A percentile compares a stretch with the other conserved stretches of the same genome.
phyloP scores from a whole-genome alignment of 2,888 invertebrate genomes.

The Steinernema scapterisci region DNA sequence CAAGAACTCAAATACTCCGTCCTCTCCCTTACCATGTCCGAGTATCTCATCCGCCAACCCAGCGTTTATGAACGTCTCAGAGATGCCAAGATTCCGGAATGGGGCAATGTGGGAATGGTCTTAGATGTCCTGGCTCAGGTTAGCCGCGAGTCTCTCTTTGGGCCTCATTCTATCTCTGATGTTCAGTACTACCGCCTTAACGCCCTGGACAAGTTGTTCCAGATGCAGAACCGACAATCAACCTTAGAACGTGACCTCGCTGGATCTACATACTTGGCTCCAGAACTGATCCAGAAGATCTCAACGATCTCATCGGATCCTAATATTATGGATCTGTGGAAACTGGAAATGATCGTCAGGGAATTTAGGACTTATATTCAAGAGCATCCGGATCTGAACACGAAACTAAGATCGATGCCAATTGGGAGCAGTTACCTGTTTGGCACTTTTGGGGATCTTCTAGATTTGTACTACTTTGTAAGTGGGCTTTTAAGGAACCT shows the following conservation, averaged over 20 bases:
- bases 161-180: background rate
- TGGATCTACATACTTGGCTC: background rate
- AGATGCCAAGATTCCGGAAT: background rate
- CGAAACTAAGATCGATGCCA: background rate
- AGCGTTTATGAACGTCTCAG: background rate
- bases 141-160: background rate
- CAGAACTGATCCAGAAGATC: slow-evolving; percentile 2
- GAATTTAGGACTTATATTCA: background rate
- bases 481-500: background rate
- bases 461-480: slow-evolving; percentile 22
- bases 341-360: slow-evolving; percentile 19
- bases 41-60: background rate
- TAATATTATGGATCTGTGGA: slow-evolving; percentile 8
- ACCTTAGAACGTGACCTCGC: background rate
- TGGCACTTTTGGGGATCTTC: slow-evolving; percentile 11
- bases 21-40: background rate
- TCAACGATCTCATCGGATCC: background rate
- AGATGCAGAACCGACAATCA: background rate
- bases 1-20: background rate
- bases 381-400: background rate
- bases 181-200: slow-evolving; percentile 1
- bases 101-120: slow-evolving; percentile 4
- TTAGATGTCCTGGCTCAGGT: background rate
- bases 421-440: slow-evolving; percentile 6
- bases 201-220: slow-evolving; percentile 19